A percentile compares a stretch with the other conserved stretches of the same genome.
Evolutionary conservation across 2,797 vertebrate species (phyloP).

Genomic region (Periophthalmus magnuspinnatus): DNA sequence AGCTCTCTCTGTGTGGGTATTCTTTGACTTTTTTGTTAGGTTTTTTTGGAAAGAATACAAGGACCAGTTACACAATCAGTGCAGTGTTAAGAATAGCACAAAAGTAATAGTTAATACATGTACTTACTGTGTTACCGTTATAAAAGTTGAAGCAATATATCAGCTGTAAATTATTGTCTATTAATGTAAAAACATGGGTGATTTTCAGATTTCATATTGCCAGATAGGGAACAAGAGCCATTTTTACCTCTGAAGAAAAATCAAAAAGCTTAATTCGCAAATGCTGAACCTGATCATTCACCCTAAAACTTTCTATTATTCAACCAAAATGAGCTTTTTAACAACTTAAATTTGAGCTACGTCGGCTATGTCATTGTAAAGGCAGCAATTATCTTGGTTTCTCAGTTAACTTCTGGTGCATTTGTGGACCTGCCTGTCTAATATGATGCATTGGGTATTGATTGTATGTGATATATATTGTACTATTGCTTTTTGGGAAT

Average conservation of each 20-base stretch:
- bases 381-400: neutral
- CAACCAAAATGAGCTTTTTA: too few species aligned
- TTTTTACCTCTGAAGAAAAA: too few species aligned
- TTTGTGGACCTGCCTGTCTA: neutral
- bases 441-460: neutral
- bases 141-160: neutral
- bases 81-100: neutral
- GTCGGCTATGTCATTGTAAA: too few species aligned
- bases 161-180: neutral
- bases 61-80: neutral
- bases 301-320: too few species aligned
- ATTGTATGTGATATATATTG: neutral
- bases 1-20: conserved; percentile 38
- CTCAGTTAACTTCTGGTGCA: neutral
- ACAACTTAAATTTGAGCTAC: too few species aligned
- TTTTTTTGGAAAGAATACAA: conserved; percentile 18
- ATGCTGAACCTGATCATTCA: too few species aligned
- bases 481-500: too few species aligned
- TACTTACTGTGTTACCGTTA: neutral
- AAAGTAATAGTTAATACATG: neutral
- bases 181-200: too few species aligned
- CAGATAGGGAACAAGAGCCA: too few species aligned
- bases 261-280: too few species aligned
- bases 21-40: conserved; percentile 32
- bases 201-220: too few species aligned